A percentile compares a stretch with the other conserved stretches of the same genome.
Evolutionary conservation across 2,797 vertebrate genomes (phyloP).

Genomic region (Notamacropus eugenii): DNA sequence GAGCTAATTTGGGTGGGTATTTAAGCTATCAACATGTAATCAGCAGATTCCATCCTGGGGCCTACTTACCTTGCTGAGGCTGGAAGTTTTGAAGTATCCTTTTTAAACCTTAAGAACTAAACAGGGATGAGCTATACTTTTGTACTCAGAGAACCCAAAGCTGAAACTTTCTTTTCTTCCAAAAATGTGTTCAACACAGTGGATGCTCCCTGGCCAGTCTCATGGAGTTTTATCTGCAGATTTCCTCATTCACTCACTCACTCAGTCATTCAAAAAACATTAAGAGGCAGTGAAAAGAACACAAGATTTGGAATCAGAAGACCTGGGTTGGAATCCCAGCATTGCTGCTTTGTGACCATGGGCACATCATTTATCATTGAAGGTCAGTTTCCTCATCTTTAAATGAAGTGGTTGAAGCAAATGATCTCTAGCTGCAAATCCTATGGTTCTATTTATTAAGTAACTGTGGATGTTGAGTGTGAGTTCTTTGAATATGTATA

Average conservation of each 20-base stretch:
- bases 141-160: neutral
- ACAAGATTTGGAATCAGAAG: neutral
- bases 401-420: neutral
- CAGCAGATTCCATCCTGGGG: neutral
- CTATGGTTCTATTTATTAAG: neutral
- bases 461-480: neutral
- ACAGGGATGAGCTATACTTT: neutral
- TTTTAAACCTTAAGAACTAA: fast-evolving
- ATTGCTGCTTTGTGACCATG: neutral
- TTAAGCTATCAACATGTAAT: neutral
- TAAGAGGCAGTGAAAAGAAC: neutral
- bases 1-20: conserved; percentile 43
- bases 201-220: neutral
- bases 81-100: neutral
- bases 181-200: fast-evolving
- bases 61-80: neutral
- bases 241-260: neutral
- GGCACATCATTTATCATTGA: neutral
- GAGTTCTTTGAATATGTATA: neutral
- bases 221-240: neutral
- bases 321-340: neutral
- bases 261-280: neutral
- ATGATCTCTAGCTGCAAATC: neutral
- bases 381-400: neutral
- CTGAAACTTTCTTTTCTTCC: neutral